Base-by-base conservation (phyloP, 2,113 vertebrate genomes). In the Indicator indicator region DNA sequence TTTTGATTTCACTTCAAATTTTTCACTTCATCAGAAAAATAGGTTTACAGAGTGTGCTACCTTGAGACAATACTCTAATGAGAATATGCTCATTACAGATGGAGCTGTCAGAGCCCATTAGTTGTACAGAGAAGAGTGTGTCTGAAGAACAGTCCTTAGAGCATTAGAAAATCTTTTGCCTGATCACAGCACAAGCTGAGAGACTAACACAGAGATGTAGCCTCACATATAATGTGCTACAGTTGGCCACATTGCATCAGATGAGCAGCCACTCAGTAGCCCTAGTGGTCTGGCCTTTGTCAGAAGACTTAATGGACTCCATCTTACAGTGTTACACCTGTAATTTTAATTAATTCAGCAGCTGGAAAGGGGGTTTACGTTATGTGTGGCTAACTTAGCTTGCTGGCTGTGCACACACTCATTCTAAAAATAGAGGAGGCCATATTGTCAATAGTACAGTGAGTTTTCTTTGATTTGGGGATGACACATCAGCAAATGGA, bases 101-200 rank as follows among this genome's bases (percentile, higher is more conserved):
- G 89, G 67, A 91, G 79, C 69, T 84, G 75, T 93, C 93, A 86
- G 79, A 89, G 46, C 68, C 73, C 33, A 81, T 91, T 94, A 96
- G 85, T 21, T 68, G 52, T 26, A 38, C 20, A 72, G 48, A 73
- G 73, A 93, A 40, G n/a, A 88, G 2, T 6, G 1, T 64, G 28
- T 88, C 85, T 89, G 88, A 89, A 88, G 88, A 93, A 54, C 9
- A 63, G 78, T 56, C 69, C 84, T 72, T 21, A 18, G 73, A 93
- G 78, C 62, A 80, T 81, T 83, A 62, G 5, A 38, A 94, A 73
- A 67, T 15, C 13, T 17, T 78, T 71, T 73, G 28, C 55, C 70
- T 86, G 55, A 74, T 59, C 74, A 59, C 2, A 8, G 52, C 80
- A 58, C 24, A 55, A 84, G 38, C 68, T 55, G 70, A 50, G 38